These are phyloP conservation scores for Chloroceryle inda DNA, from an alignment of 2,797 vertebrate genomes.

Conservation along the genomic window DNA sequence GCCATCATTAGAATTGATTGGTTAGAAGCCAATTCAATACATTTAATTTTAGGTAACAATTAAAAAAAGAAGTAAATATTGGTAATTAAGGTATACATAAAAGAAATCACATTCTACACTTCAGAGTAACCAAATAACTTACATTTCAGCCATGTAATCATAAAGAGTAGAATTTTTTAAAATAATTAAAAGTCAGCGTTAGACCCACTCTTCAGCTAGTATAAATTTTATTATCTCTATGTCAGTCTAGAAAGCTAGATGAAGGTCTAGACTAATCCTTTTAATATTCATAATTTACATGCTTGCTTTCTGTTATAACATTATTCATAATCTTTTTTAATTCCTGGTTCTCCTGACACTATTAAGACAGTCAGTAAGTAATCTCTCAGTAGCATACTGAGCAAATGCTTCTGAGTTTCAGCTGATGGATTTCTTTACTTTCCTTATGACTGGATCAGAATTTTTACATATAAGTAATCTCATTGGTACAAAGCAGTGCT, in stretches of 20 bases:
- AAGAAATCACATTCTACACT: background rate
- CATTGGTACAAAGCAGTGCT: background rate
- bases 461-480: background rate
- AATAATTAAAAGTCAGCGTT: background rate
- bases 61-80: background rate
- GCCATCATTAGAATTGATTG: background rate
- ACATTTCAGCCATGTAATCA: background rate
- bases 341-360: background rate
- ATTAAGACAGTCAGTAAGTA: background rate
- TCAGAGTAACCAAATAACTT: background rate
- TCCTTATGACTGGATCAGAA: background rate
- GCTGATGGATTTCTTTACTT: background rate
- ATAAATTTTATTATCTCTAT: background rate
- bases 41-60: background rate
- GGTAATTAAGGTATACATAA: background rate
- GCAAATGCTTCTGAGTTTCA: background rate
- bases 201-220: background rate
- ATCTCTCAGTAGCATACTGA: background rate
- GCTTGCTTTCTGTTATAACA: background rate
- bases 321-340: background rate
- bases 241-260: background rate
- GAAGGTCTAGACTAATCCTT: background rate
- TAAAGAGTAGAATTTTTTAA: background rate
- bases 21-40: background rate
- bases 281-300: slow-evolving; percentile 15